These are phyloP conservation scores for Drosophila barbarae DNA, from an alignment of 2,888 invertebrate species.

Conservation along the genomic window DNA sequence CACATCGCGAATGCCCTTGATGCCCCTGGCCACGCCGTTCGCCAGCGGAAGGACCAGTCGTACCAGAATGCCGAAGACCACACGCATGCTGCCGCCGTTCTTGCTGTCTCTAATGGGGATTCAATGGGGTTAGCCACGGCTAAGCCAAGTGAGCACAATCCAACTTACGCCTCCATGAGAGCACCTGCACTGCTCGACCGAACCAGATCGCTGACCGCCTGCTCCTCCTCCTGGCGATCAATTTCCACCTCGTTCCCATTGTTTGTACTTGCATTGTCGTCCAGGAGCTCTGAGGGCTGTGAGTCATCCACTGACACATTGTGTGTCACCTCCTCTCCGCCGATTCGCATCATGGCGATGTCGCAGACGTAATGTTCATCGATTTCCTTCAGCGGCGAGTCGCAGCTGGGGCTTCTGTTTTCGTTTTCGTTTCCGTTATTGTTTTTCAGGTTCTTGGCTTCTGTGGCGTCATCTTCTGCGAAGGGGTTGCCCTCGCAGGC, in stretches of 20 bases:
- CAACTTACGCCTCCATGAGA: conserved; percentile 68
- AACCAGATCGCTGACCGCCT: conserved; percentile 71
- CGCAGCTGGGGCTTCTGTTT: conserved; percentile 11
- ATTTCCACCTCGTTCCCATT: conserved; percentile 65
- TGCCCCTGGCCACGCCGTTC: conserved; percentile 77
- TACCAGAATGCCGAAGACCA: conserved; percentile 77
- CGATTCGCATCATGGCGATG: conserved; percentile 64
- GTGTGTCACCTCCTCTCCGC: conserved; percentile 43
- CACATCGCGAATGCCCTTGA: conserved; percentile 77
- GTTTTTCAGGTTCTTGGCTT: conserved; percentile 8
- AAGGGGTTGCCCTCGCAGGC: conserved; percentile 12
- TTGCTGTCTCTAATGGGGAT: conserved; percentile 34
- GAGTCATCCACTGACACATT: conserved; percentile 14
- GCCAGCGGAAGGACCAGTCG: conserved; percentile 78
- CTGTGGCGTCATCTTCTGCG: conserved; percentile 11
- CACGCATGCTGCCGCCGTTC: conserved; percentile 74
- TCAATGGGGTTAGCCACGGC: accelerated
- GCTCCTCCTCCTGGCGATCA: conserved; percentile 72
- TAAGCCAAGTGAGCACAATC: accelerated
- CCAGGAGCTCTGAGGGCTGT: conserved; percentile 6
- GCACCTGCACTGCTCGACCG: conserved; percentile 60
- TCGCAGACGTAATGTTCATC: conserved; percentile 69
- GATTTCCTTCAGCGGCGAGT: conserved; percentile 39
- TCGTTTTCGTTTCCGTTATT: conserved; percentile 22
- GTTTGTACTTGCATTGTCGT: conserved; percentile 20